Evolutionary conservation across 2,797 vertebrate species (phyloP), one percentile per base, ranked within the genome.

Genomic region (Trematocara caparti): DNA sequence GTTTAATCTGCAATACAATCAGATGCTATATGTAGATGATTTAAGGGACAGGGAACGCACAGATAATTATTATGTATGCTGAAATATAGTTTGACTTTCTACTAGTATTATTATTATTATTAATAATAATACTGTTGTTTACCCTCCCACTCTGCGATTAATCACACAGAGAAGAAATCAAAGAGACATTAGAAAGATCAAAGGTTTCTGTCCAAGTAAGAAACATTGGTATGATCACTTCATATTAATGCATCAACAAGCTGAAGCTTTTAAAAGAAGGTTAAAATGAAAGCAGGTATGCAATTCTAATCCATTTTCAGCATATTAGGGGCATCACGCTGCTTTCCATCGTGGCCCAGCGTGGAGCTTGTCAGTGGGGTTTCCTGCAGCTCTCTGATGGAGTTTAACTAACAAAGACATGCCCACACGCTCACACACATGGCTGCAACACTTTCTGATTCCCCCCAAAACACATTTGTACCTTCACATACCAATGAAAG

Each of bases 401-500:
- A 80, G 51, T 15, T 49, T 66, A 24, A 80, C 27, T 17, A 71
- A 59, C 40, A 8, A 19, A 6, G 27, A 77, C 84, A 76, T 43
- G n/a, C 71, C 27, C 66, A 47, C 48, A 76, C 12, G 6, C 55
- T 14, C 72, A 50, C 36, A 75, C 77, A 73, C 30, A 75, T 43
- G 38, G 66, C 30, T 71, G 14, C 8, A 73, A 71, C 64, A 75
- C 43, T 34, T 76, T 71, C 17, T 7, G 15, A 80, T 57, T 5
- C 66, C 15, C 17, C 71, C 30, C 66, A 7, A 78, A 50, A 78
- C 32, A 78, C 43, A 55, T 50, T 32, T 43, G 48, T 13, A 47
- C 10, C 9, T 11, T 14, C 57, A 82, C 93, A 82, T 84, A 96
- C 96, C 93, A 59, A 94, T 95, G 50, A 85, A 91, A 34, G 96